Evolutionary conservation across 2,797 vertebrate species (phyloP).

Genomic region (Esox lucius): DNA sequence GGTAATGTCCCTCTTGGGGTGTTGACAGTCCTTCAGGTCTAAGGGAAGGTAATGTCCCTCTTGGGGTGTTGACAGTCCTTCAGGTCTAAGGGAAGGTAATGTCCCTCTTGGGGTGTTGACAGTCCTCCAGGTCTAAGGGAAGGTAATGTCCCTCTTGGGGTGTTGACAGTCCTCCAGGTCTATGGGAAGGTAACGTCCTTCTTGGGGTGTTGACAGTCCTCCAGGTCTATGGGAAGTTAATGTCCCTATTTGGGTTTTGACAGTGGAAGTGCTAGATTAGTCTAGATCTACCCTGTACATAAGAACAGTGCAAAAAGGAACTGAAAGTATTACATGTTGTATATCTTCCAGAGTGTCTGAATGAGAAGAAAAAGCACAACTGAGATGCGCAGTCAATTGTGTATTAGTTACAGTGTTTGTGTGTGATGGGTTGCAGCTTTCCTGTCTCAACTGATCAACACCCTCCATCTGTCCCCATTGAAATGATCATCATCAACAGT

Average conservation of each 20-base stretch:
- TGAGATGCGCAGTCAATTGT: background rate
- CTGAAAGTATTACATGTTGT: background rate
- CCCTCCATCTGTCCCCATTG: too few relatives aligned
- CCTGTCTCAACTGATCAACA: slow-evolving; percentile 7
- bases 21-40: too few relatives aligned
- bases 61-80: background rate
- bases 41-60: too few relatives aligned
- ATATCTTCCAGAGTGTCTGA: background rate
- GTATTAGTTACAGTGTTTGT: background rate
- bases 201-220: background rate
- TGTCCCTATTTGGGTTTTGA: background rate
- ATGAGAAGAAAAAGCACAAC: background rate
- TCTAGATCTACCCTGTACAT: background rate
- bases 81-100: too few relatives aligned
- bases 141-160: too few relatives aligned
- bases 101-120: background rate
- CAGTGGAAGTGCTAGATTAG: background rate
- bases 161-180: background rate
- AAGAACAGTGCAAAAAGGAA: background rate
- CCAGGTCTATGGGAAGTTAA: background rate
- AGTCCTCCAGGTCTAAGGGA: background rate
- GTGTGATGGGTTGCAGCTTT: slow-evolving; percentile 27
- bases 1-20: too few relatives aligned
- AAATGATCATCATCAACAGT: slow-evolving; percentile 16
- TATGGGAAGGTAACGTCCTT: too few relatives aligned